Base-by-base conservation (phyloP, 2,797 vertebrate genomes). In the Pyrrhura leucotis region DNA sequence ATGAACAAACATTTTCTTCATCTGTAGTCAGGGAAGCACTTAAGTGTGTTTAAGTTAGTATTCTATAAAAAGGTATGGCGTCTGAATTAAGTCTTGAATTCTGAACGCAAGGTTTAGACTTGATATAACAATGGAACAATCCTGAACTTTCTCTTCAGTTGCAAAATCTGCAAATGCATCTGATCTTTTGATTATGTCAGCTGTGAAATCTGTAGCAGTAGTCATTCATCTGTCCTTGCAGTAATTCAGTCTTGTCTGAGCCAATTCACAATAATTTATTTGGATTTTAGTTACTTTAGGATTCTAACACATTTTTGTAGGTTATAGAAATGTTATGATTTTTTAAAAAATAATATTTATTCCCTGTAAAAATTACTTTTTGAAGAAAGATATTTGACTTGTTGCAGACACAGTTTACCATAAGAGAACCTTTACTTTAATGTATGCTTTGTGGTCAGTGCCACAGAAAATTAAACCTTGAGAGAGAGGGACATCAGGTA, bases 381-480 rank as follows among this genome's bases (percentile, higher is more conserved):
- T 79, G 10, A 82, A 90, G 42, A 40, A 37, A 58, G 40, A 4
- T 3, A 14, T 44, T 90, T 92, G 45, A 35, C 51, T 83, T 85
- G 37, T 87, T 62, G 29, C 42, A 44, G 44, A 9, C 31, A 7
- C 37, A 6, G 84, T 89, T 77, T 88, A 16, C 20, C n/a, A 28
- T 53, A 53, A 35, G 58, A 79, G 47, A 68, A 63, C 62, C 17
- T 33, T 59, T 69, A 11, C 22, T 85, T 90, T 10, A 51, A 61
- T 76, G 19, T 51, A 53, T 72, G 39, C 26, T 18, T 18, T 88
- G 75, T 73, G 62, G 74, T 75, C 44, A 37, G 13, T 76, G 39
- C 68, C 61, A 42, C 50, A 58, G 39, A 33, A 82, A 89, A 80
- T 65, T 74, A 94, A 72, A 79, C 35, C 37, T 73, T 48, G 48